Base-by-base conservation (phyloP, 2,888 invertebrate species). In the Dryobota labecula region DNA sequence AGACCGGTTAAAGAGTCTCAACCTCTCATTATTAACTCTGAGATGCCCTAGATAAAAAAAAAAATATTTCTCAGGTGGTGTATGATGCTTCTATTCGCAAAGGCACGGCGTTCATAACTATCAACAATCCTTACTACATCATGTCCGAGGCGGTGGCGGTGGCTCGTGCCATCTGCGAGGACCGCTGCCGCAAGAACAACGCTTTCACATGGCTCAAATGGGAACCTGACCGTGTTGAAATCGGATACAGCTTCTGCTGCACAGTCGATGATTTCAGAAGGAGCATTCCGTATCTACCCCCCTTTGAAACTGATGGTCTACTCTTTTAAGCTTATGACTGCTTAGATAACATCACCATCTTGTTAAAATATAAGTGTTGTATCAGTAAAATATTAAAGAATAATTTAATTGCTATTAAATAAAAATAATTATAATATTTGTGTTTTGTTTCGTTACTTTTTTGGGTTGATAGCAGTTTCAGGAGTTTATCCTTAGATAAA, bases 211-310 rank as follows among this genome's bases (percentile, higher is more conserved):
- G 97, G 97, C 87, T 97, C 20, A 88, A 87, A 1, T 97, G 97
- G 97, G 89, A 92, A 27, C 92, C 95, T 0, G 92, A 96, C 75
- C 93, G 96, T 79, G 90, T 96, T 36, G 91, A 92, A 70, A 87
- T 94, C 27, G 97, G 97, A 1, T 96, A 96, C 89, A 96, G 96
- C 53, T 97, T 97, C 90, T 97, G 97, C 84, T 97, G 97, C 87
- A 92, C 94, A 3, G 92, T 97, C 38, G 91, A 95, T 41, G 97
- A 97, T 74, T 96, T 97, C 85, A 93, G 96, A 43, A 92, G 93
- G 78, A 91, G 91, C 2, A 91, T 97, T 11, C 92, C 94, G 0
- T 95, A 96, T 78, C 88, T 97, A n/a, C 97, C 97, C 0, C 71
- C 90, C 2, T 94, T 97, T 60, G 86, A 90, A n/a, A 95, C 96